phyloP scores from a whole-genome alignment of 2,113 vertebrate species.

The Siniperca knerii region DNA sequence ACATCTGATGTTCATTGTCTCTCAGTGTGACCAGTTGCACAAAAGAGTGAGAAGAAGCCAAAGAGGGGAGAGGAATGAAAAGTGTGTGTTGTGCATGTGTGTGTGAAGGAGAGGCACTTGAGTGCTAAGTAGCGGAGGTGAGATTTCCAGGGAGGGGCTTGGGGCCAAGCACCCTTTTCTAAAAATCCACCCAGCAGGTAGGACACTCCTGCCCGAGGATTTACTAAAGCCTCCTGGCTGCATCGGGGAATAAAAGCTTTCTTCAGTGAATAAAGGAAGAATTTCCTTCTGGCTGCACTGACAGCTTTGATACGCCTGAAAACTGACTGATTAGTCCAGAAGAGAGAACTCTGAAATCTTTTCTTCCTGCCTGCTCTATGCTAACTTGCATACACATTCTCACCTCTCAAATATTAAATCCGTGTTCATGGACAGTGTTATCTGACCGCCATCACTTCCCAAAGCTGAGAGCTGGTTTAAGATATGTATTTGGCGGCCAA shows the following conservation, averaged over 20 bases:
- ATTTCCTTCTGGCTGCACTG: slow-evolving; percentile 49
- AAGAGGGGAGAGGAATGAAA: slow-evolving; percentile 41
- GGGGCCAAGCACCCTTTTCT: slow-evolving; percentile 30
- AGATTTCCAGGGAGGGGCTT: slow-evolving; percentile 40
- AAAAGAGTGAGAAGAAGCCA: slow-evolving; percentile 47
- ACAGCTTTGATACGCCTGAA: slow-evolving; percentile 47
- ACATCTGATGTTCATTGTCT: slow-evolving; percentile 78
- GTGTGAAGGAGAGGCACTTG: slow-evolving; percentile 41
- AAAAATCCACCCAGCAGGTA: slow-evolving; percentile 53
- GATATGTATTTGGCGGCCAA: slow-evolving; percentile 45
- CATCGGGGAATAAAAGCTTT: slow-evolving; percentile 23
- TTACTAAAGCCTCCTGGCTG: slow-evolving; percentile 38
- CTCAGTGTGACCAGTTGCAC: slow-evolving; percentile 36
- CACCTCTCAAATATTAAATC: slow-evolving; percentile 17
- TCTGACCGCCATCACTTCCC: slow-evolving; percentile 26
- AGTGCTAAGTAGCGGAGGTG: slow-evolving; percentile 49
- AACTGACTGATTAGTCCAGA: slow-evolving; percentile 42
- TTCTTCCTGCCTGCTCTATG: neutral
- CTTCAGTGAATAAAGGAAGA: slow-evolving; percentile 33
- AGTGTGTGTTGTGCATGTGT: slow-evolving; percentile 23
- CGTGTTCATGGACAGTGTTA: slow-evolving; percentile 30
- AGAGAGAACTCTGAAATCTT: slow-evolving; percentile 34
- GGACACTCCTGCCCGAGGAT: slow-evolving; percentile 38
- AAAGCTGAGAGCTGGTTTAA: slow-evolving; percentile 25
- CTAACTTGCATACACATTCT: slow-evolving; percentile 17